phyloP scores from a whole-genome alignment of 2,888 invertebrate species.

The Cosmia pyralina region DNA sequence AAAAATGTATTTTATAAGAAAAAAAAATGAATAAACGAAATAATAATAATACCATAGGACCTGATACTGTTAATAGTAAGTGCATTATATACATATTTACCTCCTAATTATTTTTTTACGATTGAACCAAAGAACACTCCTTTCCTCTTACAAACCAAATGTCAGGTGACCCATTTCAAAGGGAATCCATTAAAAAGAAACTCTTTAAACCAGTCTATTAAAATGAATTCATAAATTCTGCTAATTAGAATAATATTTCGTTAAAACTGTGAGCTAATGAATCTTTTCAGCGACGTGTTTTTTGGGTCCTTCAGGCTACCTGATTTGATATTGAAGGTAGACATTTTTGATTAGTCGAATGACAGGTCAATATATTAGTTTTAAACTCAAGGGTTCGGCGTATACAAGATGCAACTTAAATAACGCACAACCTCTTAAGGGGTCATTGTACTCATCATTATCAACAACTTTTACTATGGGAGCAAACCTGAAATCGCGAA shows the following conservation, averaged over 20 bases:
- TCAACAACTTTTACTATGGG: too few species aligned
- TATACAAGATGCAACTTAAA: too few species aligned
- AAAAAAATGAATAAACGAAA: too few species aligned
- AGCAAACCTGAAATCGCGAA: too few species aligned
- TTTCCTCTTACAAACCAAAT: background rate
- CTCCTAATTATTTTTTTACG: background rate
- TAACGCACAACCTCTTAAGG: too few species aligned
- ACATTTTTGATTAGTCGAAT: background rate
- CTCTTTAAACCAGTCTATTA: slow-evolving; percentile 40
- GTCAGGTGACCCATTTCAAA: slow-evolving; percentile 10
- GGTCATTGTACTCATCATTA: too few species aligned
- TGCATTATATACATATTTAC: background rate
- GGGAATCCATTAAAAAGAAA: slow-evolving; percentile 27
- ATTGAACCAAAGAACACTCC: background rate
- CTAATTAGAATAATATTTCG: slow-evolving; percentile 53
- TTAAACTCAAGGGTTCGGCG: background rate
- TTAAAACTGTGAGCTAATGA: slow-evolving; percentile 40
- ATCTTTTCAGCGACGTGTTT: slow-evolving; percentile 33
- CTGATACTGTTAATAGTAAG: background rate
- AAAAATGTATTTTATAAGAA: too few species aligned
- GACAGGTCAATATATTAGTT: background rate
- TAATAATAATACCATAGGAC: background rate
- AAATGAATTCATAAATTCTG: slow-evolving; percentile 50
- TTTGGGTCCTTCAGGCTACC: slow-evolving; percentile 6
- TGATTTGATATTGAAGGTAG: slow-evolving; percentile 1